Evolutionary conservation across 2,888 invertebrate species (phyloP).

Genomic region (Ypsolopha sequella): DNA sequence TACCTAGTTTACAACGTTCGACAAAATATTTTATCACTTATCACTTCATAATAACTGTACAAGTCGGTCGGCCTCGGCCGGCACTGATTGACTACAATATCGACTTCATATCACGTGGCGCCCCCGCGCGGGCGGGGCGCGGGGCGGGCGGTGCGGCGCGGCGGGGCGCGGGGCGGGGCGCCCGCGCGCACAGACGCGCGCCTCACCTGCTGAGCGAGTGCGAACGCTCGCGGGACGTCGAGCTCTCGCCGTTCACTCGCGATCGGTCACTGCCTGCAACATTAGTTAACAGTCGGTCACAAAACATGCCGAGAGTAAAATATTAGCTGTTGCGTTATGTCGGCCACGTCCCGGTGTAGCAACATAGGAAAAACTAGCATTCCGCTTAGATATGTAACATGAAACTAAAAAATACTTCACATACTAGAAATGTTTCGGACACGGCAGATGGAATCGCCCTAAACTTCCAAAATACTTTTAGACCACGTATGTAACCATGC

Average conservation of each 20-base stretch:
- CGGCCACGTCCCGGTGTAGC: no score
- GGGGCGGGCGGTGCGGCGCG: slow-evolving; percentile 9
- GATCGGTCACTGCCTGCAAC: slow-evolving; percentile 57
- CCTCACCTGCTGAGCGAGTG: slow-evolving; percentile 81
- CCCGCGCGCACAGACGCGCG: slow-evolving; percentile 25
- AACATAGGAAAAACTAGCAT: no score
- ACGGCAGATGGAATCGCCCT: no score
- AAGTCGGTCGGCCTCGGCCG: slow-evolving; percentile 22
- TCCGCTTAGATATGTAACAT: no score
- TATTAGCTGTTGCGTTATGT: neutral
- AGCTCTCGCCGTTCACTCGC: slow-evolving; percentile 46
- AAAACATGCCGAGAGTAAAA: neutral
- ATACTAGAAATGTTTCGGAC: no score
- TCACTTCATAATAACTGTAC: slow-evolving; percentile 57
- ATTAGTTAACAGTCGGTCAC: neutral
- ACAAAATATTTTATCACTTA: slow-evolving; percentile 61
- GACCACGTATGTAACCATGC: no score
- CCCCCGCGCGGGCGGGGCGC: slow-evolving; percentile 26
- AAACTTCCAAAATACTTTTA: no score
- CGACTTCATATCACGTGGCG: slow-evolving; percentile 10
- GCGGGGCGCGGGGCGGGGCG: slow-evolving; percentile 19
- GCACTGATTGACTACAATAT: neutral
- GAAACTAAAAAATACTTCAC: no score
- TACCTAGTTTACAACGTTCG: slow-evolving; percentile 60
- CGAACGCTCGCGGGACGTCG: slow-evolving; percentile 51